A percentile compares a stretch with the other conserved stretches of the same genome.
phyloP scores from a whole-genome alignment of 2,113 vertebrate species.

The Coptodon rendalli region DNA sequence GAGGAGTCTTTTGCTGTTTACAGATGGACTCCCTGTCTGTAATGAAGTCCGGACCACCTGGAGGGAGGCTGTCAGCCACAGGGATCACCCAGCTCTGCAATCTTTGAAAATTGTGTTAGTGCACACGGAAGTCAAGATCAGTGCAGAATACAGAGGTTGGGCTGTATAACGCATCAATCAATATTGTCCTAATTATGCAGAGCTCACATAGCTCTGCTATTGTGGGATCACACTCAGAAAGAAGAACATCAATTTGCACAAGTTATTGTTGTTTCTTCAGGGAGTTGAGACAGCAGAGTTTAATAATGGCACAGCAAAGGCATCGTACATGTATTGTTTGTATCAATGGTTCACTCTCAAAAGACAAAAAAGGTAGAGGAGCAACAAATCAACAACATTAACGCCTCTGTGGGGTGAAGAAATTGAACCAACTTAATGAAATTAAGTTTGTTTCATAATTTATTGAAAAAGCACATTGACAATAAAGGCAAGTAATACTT shows the following conservation, averaged over 20 bases:
- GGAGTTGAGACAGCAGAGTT: neutral
- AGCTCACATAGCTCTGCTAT: neutral
- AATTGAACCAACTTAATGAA: neutral
- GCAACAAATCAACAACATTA: neutral
- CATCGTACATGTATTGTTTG: neutral
- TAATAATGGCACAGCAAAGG: neutral
- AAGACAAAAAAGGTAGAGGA: neutral
- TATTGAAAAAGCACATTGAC: neutral
- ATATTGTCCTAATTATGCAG: conserved; percentile 29
- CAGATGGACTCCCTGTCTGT: conserved; percentile 24
- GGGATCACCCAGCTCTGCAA: neutral
- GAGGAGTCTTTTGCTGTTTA: conserved; percentile 18
- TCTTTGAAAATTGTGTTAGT: neutral
- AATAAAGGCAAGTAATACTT: neutral
- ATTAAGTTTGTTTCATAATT: neutral
- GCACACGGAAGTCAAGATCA: neutral
- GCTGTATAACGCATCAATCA: conserved; percentile 14
- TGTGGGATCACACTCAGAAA: neutral
- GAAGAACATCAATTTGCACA: neutral
- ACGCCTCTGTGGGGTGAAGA: neutral
- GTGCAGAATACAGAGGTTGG: conserved; percentile 16
- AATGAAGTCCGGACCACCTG: conserved; percentile 44
- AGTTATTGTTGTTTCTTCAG: neutral
- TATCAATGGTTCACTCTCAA: neutral
- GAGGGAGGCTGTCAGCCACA: conserved; percentile 3